Conservation (phyloP, 2,888 invertebrate species). For the Pollenia angustigena region DNA sequence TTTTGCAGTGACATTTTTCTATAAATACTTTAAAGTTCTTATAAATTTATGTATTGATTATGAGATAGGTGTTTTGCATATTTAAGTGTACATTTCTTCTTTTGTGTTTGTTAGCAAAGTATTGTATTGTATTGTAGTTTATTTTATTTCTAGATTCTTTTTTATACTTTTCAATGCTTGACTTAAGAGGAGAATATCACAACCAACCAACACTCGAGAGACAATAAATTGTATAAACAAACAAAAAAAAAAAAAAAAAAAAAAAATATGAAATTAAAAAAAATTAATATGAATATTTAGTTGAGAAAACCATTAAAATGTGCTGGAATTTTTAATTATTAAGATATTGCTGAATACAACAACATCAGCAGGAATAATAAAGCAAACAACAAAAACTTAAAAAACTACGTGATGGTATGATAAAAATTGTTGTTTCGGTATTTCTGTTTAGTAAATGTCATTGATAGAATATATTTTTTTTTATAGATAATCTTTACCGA, state of each 20-base stretch:
- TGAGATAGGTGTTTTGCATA: slow-evolving; percentile 61
- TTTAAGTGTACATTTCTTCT: slow-evolving; percentile 22
- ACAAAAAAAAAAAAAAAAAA: too few relatives aligned
- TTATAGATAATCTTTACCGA: neutral
- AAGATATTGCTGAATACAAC: slow-evolving; percentile 37
- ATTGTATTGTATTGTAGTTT: neutral
- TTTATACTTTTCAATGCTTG: slow-evolving; percentile 11
- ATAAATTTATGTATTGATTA: slow-evolving; percentile 57
- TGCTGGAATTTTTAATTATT: slow-evolving; percentile 71
- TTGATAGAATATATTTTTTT: slow-evolving; percentile 26
- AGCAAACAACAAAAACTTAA: neutral
- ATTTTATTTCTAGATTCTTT: slow-evolving; percentile 43
- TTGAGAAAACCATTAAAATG: slow-evolving; percentile 62
- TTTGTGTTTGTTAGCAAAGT: slow-evolving; percentile 32
- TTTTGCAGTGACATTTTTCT: neutral
- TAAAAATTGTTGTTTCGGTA: slow-evolving; percentile 27
- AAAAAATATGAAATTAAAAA: neutral
- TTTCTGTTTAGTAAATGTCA: slow-evolving; percentile 38
- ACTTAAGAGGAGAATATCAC: slow-evolving; percentile 44
- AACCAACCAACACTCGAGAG: slow-evolving; percentile 46
- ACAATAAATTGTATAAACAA: slow-evolving; percentile 54
- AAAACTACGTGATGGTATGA: slow-evolving; percentile 56
- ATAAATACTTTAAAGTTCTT: slow-evolving; percentile 45
- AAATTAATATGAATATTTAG: slow-evolving; percentile 53
- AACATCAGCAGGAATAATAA: neutral